Percentiles rank a stretch among this genome's conserved stretches.
Conservation (phyloP, 2,113 vertebrate species). For the Spizaetus ornatus region DNA sequence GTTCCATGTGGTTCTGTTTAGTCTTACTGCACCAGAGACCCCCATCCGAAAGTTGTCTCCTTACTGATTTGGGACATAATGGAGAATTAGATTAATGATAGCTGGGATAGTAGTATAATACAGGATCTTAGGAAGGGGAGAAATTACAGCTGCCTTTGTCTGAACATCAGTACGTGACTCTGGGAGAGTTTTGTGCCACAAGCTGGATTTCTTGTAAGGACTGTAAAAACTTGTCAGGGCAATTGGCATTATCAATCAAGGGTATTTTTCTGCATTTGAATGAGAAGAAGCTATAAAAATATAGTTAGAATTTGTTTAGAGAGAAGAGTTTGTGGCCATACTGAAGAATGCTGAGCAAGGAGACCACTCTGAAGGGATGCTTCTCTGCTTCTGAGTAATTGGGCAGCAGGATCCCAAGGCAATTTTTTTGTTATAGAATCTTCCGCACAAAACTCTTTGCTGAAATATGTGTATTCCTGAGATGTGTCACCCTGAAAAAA, state of each 20-base stretch:
- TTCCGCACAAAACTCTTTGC: background rate
- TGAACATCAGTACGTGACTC: background rate
- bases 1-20: background rate
- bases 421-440: constrained; percentile 13
- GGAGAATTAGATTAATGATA: background rate
- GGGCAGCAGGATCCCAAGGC: background rate
- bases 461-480: constrained; percentile 15
- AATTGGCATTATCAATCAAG: background rate
- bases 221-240: background rate
- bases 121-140: background rate
- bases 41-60: background rate
- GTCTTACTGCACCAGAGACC: background rate
- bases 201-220: background rate
- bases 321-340: background rate
- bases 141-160: background rate
- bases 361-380: background rate
- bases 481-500: constrained; percentile 14
- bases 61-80: background rate
- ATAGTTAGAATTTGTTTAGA: background rate
- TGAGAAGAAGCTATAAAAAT: background rate
- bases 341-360: constrained; percentile 18
- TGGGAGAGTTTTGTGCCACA: background rate
- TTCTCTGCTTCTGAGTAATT: constrained; percentile 25
- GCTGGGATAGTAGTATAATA: background rate
- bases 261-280: background rate